A percentile compares a stretch with the other conserved stretches of the same genome.
phyloP scores from a whole-genome alignment of 2,888 invertebrate species.

The Dorcus parallelipipedus region DNA sequence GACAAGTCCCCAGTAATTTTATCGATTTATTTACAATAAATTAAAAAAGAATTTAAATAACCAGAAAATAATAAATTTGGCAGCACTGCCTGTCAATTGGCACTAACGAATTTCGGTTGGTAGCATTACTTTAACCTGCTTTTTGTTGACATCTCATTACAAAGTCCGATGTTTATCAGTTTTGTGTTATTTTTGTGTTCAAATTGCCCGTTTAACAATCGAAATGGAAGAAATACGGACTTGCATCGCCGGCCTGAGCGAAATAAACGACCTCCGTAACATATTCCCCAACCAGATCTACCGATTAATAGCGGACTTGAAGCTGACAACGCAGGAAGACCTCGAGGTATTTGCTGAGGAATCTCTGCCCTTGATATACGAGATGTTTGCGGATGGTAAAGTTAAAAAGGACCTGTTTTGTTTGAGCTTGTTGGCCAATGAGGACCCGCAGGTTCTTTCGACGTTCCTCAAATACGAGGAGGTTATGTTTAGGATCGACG shows the following conservation, averaged over 20 bases:
- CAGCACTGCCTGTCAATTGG: too few relatives aligned
- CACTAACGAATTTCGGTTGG: too few relatives aligned
- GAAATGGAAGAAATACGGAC: not conserved
- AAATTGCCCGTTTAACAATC: not conserved
- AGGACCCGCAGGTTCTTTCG: constrained; percentile 6
- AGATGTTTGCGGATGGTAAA: constrained; percentile 13
- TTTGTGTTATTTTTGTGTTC: too few relatives aligned
- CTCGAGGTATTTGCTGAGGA: constrained; percentile 7
- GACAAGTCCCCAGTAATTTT: too few relatives aligned
- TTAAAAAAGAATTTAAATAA: too few relatives aligned
- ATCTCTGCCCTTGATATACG: constrained; percentile 17
- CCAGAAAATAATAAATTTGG: too few relatives aligned
- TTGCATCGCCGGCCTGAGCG: not conserved
- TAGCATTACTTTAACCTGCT: too few relatives aligned
- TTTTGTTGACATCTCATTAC: too few relatives aligned
- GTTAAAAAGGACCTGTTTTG: constrained; percentile 22
- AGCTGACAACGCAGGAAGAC: constrained; percentile 4
- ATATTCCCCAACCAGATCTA: not conserved
- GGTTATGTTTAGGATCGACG: constrained; percentile 28
- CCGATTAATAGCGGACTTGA: constrained; percentile 2
- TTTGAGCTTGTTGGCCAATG: constrained; percentile 22
- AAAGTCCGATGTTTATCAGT: too few relatives aligned
- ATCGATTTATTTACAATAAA: too few relatives aligned
- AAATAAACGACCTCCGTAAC: not conserved
- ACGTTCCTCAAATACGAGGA: constrained; percentile 31